Evolutionary conservation across 2,113 vertebrate genomes (phyloP), one percentile per base, ranked within the genome.

Genomic region (Melanerpes aurifrons): DNA sequence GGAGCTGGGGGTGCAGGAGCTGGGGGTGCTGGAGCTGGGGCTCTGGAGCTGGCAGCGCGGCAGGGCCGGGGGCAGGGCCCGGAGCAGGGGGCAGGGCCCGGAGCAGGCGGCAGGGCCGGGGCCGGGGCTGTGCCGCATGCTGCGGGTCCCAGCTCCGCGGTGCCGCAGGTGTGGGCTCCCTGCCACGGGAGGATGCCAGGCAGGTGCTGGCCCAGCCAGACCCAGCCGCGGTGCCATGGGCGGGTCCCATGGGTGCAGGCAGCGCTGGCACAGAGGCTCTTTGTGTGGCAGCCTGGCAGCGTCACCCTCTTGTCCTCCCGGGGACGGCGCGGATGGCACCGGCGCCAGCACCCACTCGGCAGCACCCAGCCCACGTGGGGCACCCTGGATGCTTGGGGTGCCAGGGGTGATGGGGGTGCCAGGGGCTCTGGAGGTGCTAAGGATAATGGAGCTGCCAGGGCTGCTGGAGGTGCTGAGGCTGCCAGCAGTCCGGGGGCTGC

Each of bases 111-210:
- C 32, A 11, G 12, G 20, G 43, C 61, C 12, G 7, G 25, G 29
- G 76, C 28, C 3, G 29, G 26, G 5, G 20, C 54, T 3, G 62
- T 37, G 69, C 32, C 12, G 12, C 66, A 45, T 25, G 18, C 7
- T 2, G 24, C 29, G 10, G 57, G 31, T 53, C 43, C 75, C n/a
- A 12, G 35, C 6, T 16, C 62, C 1, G 0, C 2, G 26, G 40
- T 48, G 84, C 35, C 35, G 35, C 35, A 37, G 35, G 35, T 37
- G 45, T 47, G 67, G 29, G 35, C n/a, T 64, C 67, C 1, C 2
- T n/a, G 21, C 59, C 67, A 15, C 2, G 2, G 11, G 28, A 5
- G 58, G 56, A 25, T 24, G 63, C 45, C 1, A 8, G 57, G 43
- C 31, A 5, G 37, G 37, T 14, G 16, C 31, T 11, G 13, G 7